Evolutionary conservation across 2,888 invertebrate genomes (phyloP), one percentile per base, ranked within the genome.

Genomic region (Encarsia formosa): DNA sequence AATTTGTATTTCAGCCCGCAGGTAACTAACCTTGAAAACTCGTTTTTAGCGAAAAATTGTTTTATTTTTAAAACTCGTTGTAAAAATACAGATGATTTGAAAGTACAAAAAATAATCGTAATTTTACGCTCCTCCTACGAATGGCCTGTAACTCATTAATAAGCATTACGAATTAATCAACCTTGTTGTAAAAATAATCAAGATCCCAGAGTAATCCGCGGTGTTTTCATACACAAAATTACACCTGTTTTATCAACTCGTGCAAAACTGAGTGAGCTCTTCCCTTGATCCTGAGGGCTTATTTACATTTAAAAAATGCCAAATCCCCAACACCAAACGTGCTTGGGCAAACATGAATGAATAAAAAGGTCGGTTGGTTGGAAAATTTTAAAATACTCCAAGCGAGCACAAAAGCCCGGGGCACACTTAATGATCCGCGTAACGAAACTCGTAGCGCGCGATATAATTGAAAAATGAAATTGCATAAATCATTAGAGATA

Each of bases 391-490:
- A 49, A 41, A 45, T 45, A 35, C 44, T 49, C 26, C 26, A 32
- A 44, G 47, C 40, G 26, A 32, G 29, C 5, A 51, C 51, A 51
- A 51, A 51, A 20, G 45, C 40, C 19, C 39, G 15, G 15, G 18
- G 39, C 22, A 11, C 18, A 45, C 18, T 45, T 49, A 54, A 49
- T 53, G 53, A 49, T 49, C 41, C 40, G 23, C 20, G 41, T 37
- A 45, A 49, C 39, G 42, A 49, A 46, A 54, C 45, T 41, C 37
- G 45, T 20, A 37, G 24, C 54, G 37, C 26, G n/a, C 23, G 45
- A 41, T 41, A 41, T 54, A 54, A 49, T 54, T 54, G 49, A 54
- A 54, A 54, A 54, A 54, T 49, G 45, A 54, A 54, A 54, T 49
- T 49, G 49, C 45, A 47, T 47, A 43, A 52, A 52, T 52, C 52